Evolutionary conservation across 2,113 vertebrate genomes (phyloP).

Genomic region (Montifringilla adamsi): DNA sequence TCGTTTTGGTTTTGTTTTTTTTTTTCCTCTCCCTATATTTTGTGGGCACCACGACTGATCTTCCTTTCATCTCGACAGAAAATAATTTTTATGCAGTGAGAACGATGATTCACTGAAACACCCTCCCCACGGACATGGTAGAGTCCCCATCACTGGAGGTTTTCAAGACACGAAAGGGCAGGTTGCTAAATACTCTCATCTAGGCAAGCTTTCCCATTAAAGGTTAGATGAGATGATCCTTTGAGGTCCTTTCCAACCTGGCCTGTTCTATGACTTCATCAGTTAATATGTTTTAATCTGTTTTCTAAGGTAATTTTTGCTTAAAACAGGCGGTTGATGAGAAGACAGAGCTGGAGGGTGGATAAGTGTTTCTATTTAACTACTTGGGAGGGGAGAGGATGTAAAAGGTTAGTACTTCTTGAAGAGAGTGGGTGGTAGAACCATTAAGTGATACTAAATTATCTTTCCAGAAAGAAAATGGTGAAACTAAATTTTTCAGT

Average conservation of each 20-base stretch:
- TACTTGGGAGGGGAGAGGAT: not conserved
- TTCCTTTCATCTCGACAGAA: accelerated
- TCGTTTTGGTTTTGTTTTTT: not conserved
- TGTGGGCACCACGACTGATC: not conserved
- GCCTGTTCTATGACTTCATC: not conserved
- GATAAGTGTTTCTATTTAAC: not conserved
- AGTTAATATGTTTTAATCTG: accelerated
- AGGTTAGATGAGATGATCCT: not conserved
- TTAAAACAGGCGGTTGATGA: not conserved
- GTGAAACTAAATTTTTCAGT: not conserved
- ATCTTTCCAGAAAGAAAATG: not conserved
- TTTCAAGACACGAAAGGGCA: accelerated
- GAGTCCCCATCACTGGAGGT: no score
- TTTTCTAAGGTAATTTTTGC: not conserved
- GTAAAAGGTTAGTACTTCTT: not conserved
- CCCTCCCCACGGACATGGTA: accelerated
- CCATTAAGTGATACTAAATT: not conserved
- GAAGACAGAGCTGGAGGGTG: not conserved
- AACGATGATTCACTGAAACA: accelerated
- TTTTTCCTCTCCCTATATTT: accelerated
- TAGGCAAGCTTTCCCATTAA: not conserved
- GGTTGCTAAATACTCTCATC: not conserved
- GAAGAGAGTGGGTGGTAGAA: not conserved
- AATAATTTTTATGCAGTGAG: not conserved
- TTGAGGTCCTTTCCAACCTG: not conserved